A percentile compares a stretch with the other conserved stretches of the same genome.
phyloP scores from a whole-genome alignment of 2,797 vertebrate genomes.

The Scyliorhinus canicula region DNA sequence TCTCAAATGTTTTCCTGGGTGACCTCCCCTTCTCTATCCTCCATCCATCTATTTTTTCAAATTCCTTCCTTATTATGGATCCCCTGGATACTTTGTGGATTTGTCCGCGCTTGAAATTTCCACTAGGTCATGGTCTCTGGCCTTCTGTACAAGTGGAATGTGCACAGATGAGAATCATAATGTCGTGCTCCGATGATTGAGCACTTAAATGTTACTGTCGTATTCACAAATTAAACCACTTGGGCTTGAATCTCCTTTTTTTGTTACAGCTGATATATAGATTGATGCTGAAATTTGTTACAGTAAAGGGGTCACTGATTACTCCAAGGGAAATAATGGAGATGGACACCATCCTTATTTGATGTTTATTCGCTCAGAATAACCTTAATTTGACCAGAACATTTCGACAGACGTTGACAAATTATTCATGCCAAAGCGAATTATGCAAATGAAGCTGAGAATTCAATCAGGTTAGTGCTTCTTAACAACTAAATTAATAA shows the following conservation, averaged over 20 bases:
- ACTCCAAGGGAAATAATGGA: not conserved
- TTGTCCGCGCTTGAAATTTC: not conserved
- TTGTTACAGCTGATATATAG: not conserved
- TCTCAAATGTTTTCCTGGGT: too few relatives aligned
- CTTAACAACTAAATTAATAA: not conserved
- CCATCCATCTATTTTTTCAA: too few relatives aligned
- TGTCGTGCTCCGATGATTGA: too few relatives aligned
- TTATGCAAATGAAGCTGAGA: not conserved
- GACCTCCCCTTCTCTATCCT: too few relatives aligned
- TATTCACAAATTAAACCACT: not conserved
- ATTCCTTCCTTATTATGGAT: not conserved
- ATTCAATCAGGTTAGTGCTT: not conserved
- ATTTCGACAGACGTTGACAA: not conserved
- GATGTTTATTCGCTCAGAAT: not conserved
- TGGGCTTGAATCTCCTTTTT: not conserved
- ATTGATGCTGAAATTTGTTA: not conserved
- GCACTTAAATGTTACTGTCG: not conserved
- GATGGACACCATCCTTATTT: not conserved
- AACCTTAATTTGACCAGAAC: not conserved
- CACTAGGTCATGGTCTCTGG: not conserved
- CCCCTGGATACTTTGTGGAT: not conserved
- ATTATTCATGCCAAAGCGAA: not conserved
- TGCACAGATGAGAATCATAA: not conserved
- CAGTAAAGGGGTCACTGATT: not conserved
- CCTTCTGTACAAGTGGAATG: not conserved